Conservation (phyloP, 2,113 vertebrate species). For the Embiotoca jacksoni region DNA sequence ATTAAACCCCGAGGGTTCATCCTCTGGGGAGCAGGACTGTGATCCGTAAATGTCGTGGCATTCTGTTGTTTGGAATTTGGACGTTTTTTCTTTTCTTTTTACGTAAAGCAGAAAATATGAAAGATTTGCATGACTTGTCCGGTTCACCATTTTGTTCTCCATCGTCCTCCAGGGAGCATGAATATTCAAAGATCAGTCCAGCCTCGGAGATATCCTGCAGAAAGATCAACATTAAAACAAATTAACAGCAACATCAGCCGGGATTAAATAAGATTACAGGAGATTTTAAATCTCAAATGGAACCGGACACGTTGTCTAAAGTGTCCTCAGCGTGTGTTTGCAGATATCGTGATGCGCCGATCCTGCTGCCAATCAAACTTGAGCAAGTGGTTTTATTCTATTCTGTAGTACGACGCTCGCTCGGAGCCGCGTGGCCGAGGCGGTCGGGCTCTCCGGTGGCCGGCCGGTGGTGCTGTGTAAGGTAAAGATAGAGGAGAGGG, state of each 20-base stretch:
- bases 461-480: constrained; percentile 23
- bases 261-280: too few species aligned
- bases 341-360: too few species aligned
- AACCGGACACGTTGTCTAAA: too few species aligned
- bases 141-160: not conserved
- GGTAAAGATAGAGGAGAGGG: constrained; percentile 44
- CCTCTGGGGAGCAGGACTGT: constrained; percentile 10
- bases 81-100: not conserved
- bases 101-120: not conserved
- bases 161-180: not conserved
- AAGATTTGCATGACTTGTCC: not conserved
- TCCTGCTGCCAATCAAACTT: not conserved
- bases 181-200: not conserved
- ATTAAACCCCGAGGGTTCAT: not conserved
- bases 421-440: not conserved
- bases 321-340: too few species aligned
- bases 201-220: too few species aligned
- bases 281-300: too few species aligned
- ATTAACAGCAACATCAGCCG: too few species aligned
- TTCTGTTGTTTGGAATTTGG: not conserved
- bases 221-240: too few species aligned
- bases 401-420: not conserved
- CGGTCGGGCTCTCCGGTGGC: constrained; percentile 10
- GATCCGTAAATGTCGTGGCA: not conserved
- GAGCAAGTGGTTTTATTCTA: constrained; percentile 55